Evolutionary conservation across 2,888 invertebrate genomes (phyloP), one percentile per base, ranked within the genome.

Genomic region (Drosophila rellima): DNA sequence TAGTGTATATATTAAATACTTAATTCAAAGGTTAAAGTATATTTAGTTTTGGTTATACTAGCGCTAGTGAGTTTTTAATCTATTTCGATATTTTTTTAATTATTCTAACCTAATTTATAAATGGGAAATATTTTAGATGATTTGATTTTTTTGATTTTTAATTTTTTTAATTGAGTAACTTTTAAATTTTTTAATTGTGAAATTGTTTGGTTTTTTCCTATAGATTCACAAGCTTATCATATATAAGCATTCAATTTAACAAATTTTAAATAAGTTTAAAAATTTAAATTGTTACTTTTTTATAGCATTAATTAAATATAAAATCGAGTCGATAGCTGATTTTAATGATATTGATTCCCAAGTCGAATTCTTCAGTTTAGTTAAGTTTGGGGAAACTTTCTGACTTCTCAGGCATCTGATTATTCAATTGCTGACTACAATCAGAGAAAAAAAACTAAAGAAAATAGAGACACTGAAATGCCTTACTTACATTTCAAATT

Each of bases 11-110:
- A 37, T 20, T 44, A 31, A 37, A 35, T 13, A 42, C 15, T 31
- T 26, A 56, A 48, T 18, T 33, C 15, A 68, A 17, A 59, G 17
- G 18, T 51, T 68, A 17, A 35, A 33, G 17, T 17, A 23, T 15
- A 26, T 40, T 7, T 15, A 11, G 1, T 10, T 15, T 8, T 45
- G 26, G 42, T 8, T 23, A 23, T 33, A 33, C 3, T 3, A 33
- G 3, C 31, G 17, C 2, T n/a, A 48, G 18, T 20, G 23, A 42
- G n/a, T n/a, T n/a, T n/a, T n/a, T 26, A 33, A 56, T 40, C 11
- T 29, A 3, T 29, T 29, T 29, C 29, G 7, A 29, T 29, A 40
- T 15, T 17, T 39, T 39, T 47, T 0, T 31, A 20, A 45, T 13
- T 10, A 5, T n/a, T 52, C 2, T 20, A 20, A 20, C 23, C 13